phyloP scores from a whole-genome alignment of 2,797 vertebrate genomes.

The Brachyrhaphis roseni region DNA sequence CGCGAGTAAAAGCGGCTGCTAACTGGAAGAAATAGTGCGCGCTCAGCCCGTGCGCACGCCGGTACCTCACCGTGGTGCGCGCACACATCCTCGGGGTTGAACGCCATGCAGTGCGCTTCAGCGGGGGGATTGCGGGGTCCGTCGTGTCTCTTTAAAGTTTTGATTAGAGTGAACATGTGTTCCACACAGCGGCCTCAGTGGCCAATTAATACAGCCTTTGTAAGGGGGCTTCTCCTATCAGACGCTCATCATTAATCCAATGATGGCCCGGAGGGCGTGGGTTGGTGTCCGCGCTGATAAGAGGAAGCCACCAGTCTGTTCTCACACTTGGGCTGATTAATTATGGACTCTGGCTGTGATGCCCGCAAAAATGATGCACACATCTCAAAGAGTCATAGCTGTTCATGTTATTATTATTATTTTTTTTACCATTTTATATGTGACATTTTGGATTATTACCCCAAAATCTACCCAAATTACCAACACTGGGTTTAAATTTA shows the following conservation, averaged over 20 bases:
- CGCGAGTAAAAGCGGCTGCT: constrained; percentile 55
- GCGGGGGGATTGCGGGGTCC: constrained; percentile 41
- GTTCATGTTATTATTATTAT: not conserved
- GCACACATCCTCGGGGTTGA: constrained; percentile 34
- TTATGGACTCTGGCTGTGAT: constrained; percentile 43
- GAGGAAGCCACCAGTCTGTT: constrained; percentile 53
- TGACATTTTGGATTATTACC: not conserved
- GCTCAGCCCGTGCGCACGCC: constrained; percentile 24
- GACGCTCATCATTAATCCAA: constrained; percentile 62
- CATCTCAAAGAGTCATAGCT: constrained; percentile 12
- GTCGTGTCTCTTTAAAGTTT: constrained; percentile 64
- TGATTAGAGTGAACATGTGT: constrained; percentile 68
- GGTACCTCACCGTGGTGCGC: constrained; percentile 33
- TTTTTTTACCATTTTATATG: not conserved
- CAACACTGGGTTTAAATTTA: not conserved
- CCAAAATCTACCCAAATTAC: not conserved
- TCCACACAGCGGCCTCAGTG: constrained; percentile 46
- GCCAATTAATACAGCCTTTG: constrained; percentile 64
- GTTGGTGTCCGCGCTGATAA: constrained; percentile 59
- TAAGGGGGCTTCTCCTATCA: constrained; percentile 53
- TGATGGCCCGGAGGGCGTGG: constrained; percentile 69
- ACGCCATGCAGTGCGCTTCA: constrained; percentile 30
- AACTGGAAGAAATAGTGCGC: constrained; percentile 41
- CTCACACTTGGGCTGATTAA: constrained; percentile 55
- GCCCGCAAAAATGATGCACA: constrained; percentile 23